Evolutionary conservation across 2,797 vertebrate genomes (phyloP).

Genomic region (Enteromius viviparus): DNA sequence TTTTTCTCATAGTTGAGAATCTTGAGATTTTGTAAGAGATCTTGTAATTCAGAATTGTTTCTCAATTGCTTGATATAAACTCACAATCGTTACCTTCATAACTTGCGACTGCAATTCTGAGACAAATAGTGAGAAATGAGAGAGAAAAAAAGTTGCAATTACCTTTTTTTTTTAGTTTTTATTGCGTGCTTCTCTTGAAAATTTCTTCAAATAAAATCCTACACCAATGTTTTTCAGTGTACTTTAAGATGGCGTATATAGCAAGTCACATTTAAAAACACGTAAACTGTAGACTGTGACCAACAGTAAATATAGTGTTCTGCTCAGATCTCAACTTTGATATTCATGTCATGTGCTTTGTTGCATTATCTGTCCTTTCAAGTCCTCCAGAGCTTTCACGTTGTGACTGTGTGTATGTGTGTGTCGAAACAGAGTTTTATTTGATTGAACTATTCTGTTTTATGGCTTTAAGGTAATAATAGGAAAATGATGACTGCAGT

Average conservation of each 20-base stretch:
- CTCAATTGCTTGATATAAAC: too few species aligned
- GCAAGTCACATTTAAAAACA: background rate
- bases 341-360: constrained; percentile 46
- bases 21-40: too few species aligned
- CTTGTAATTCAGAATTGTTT: too few species aligned
- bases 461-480: background rate
- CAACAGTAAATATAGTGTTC: constrained; percentile 3
- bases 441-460: background rate
- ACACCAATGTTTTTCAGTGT: too few species aligned
- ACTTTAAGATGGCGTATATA: background rate
- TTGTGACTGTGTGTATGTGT: constrained; percentile 19
- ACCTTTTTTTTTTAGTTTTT: too few species aligned
- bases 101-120: too few species aligned
- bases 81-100: too few species aligned
- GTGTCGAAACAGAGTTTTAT: background rate
- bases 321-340: constrained; percentile 33
- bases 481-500: background rate
- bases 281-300: background rate
- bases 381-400: constrained; percentile 33
- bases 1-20: too few species aligned
- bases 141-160: too few species aligned
- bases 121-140: too few species aligned
- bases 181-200: background rate
- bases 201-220: background rate
- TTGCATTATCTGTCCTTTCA: constrained; percentile 36